Evolutionary conservation across 2,113 vertebrate genomes (phyloP), one percentile per base, ranked within the genome.

Genomic region (Nyctereutes procyonoides): DNA sequence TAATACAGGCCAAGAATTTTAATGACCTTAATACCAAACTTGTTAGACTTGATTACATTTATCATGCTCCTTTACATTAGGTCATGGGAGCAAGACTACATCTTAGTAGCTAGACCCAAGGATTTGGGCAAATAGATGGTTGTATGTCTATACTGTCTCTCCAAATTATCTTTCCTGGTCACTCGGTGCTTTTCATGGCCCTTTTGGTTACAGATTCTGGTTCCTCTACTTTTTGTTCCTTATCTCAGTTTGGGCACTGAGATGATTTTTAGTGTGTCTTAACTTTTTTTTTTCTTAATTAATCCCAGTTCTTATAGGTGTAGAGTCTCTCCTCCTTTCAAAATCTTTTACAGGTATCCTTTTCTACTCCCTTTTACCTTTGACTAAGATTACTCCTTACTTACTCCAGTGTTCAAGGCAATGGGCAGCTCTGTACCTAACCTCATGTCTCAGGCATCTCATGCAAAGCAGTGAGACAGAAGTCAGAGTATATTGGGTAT

Each of bases 51-150:
- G 24, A n/a, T 67, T 67, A 62, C 13, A 76, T 67, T 86, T 53
- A 86, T 90, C 73, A 81, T 74, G 48, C 63, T 94, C 30, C 56
- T 89, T 76, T 67, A 74, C 16, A 81, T 67, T 19, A 67, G 38
- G 19, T 53, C 9, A 56, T 43, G 19, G 30, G n/a, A 84, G 28
- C 63, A 85, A 79, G 65, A 17, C 11, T 80, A 65, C 5, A 53
- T 76, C 60, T 32, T 14, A 91, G 58, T 74, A 53, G 32, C 35
- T 58, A 81, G 82, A 65, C 19, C 51, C 10, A 94, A 92, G 38
- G 4, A 71, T 35, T 91, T 24, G 84, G 53, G 30, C 56, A 83
- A 67, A 69, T 28, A 35, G 53, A 48, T 48, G 15, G 43, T 19
- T 56, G 11, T 53, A 19, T 53, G 3, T 94, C 32, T 88, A 11